phyloP scores from a whole-genome alignment of 2,797 vertebrate genomes.

The Gallinago nigripennis region DNA sequence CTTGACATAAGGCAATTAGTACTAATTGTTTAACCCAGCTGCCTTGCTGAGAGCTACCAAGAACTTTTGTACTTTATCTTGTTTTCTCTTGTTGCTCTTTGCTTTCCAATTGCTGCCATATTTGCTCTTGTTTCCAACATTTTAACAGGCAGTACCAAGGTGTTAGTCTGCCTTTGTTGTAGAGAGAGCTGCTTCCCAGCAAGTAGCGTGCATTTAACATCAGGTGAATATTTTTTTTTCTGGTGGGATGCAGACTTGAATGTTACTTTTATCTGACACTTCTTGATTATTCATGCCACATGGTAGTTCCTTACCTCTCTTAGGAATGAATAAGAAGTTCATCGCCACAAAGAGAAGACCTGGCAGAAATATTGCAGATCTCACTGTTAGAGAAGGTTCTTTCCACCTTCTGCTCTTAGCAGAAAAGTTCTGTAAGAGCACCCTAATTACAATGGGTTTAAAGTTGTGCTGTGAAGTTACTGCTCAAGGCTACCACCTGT shows the following conservation, averaged over 20 bases:
- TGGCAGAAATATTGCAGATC: background rate
- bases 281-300: constrained; percentile 49
- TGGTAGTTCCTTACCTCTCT: background rate
- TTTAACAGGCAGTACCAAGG: constrained; percentile 59
- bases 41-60: constrained; percentile 84
- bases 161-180: constrained; percentile 45
- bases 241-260: background rate
- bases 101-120: constrained; percentile 75
- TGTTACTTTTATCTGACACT: constrained; percentile 46
- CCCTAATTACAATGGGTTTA: constrained; percentile 56
- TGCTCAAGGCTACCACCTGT: constrained; percentile 72
- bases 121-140: constrained; percentile 62
- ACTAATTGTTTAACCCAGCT: constrained; percentile 88
- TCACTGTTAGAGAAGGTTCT: background rate
- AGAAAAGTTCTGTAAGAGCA: background rate
- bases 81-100: constrained; percentile 77
- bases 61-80: constrained; percentile 82
- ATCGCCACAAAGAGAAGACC: background rate
- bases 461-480: constrained; percentile 61
- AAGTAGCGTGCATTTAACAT: background rate
- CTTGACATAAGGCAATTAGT: constrained; percentile 88
- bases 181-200: constrained; percentile 4
- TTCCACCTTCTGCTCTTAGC: constrained; percentile 25
- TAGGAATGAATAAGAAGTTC: background rate
- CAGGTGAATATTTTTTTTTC: constrained; percentile 50